Evolutionary conservation across 2,113 vertebrate species (phyloP).

Genomic region (Pteruthius melanotis): DNA sequence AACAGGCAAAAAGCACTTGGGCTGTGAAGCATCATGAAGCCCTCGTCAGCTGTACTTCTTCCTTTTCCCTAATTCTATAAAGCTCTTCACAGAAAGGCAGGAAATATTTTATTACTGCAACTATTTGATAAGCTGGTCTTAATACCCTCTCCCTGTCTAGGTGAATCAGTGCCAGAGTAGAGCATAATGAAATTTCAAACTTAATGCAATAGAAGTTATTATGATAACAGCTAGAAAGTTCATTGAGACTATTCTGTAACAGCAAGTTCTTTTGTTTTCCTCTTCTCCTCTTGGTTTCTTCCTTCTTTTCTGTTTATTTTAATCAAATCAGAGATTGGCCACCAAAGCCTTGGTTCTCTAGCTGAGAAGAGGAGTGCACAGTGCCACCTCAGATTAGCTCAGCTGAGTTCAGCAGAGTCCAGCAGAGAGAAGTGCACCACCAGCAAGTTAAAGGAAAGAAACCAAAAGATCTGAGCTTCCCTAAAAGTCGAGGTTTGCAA

Average conservation of each 20-base stretch:
- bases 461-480: neutral
- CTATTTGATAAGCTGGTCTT: conserved; percentile 24
- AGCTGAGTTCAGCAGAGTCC: conserved; percentile 8
- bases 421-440: neutral
- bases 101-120: conserved; percentile 47
- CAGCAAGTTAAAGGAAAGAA: neutral
- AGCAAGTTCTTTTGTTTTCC: neutral
- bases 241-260: conserved; percentile 1
- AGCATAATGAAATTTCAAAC: conserved; percentile 25
- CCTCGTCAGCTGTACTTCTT: neutral
- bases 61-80: neutral
- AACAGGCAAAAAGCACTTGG: neutral
- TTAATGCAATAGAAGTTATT: neutral
- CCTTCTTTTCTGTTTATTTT: neutral
- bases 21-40: neutral
- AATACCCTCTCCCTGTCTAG: conserved; percentile 12
- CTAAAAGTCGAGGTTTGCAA: neutral
- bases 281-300: neutral
- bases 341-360: neutral
- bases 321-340: neutral
- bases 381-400: neutral
- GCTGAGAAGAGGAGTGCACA: neutral
- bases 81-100: conserved; percentile 18
- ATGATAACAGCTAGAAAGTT: neutral
- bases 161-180: conserved; percentile 9